Conservation (phyloP, 2,888 invertebrate species). For the Pycnomerus fuliginosus region DNA sequence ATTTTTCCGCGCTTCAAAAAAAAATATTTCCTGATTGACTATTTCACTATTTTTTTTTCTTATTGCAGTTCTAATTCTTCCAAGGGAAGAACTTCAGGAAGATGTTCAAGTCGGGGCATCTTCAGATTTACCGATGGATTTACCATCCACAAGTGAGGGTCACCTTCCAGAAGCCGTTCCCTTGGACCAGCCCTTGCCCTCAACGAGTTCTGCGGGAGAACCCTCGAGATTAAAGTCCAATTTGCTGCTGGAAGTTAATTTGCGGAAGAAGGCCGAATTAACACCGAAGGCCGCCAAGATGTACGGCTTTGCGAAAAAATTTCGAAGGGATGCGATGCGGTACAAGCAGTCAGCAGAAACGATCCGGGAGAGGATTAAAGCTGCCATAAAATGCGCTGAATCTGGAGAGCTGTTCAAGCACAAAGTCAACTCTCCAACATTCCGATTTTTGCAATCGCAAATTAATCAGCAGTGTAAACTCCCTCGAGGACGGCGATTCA, state of each 20-base stretch:
- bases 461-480: not conserved
- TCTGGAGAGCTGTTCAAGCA: not conserved
- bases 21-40: too few species aligned
- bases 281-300: not conserved
- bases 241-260: not conserved
- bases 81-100: too few species aligned
- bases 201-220: too few species aligned
- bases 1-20: too few species aligned
- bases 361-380: not conserved
- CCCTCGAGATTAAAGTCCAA: too few species aligned
- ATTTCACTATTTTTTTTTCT: too few species aligned
- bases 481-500: not conserved
- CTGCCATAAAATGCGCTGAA: not conserved
- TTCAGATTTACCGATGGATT: too few species aligned
- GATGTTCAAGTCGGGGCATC: too few species aligned
- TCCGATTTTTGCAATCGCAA: not conserved
- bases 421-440: not conserved
- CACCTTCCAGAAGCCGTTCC: too few species aligned
- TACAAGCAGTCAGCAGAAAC: not conserved
- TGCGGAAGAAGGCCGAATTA: not conserved
- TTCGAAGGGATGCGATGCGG: not conserved
- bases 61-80: too few species aligned
- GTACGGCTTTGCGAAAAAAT: not conserved
- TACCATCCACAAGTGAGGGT: too few species aligned
- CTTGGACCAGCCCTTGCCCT: too few species aligned